Evolutionary conservation across 2,888 invertebrate species (phyloP).

Genomic region (Pinctada fucata): DNA sequence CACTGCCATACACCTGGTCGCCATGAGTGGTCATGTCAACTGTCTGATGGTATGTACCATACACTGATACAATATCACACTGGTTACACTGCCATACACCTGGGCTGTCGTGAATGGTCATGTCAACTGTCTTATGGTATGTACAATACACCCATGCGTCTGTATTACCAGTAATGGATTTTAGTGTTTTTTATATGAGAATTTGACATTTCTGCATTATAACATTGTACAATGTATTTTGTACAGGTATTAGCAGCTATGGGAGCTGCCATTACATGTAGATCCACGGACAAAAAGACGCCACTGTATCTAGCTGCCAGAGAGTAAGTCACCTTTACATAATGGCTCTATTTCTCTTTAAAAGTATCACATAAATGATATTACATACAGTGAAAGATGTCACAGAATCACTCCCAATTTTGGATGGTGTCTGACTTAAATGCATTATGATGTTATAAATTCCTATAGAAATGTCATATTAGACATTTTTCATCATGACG

Average conservation of each 20-base stretch:
- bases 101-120: conserved; percentile 32
- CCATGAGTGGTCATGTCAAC: conserved; percentile 72
- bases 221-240: no score
- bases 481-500: no score
- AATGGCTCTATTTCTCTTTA: background rate
- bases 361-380: background rate
- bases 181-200: no score
- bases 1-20: conserved; percentile 72
- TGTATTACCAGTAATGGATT: no score
- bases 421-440: no score
- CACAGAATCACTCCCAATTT: no score
- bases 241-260: conserved; percentile 68
- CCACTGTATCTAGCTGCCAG: conserved; percentile 71
- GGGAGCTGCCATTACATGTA: conserved; percentile 66
- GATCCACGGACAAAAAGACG: conserved; percentile 67
- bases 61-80: background rate
- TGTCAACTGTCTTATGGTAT: background rate
- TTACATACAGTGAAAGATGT: background rate
- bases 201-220: no score
- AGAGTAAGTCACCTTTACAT: conserved; percentile 58
- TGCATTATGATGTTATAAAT: no score
- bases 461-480: no score
- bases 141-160: no score
- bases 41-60: conserved; percentile 67
- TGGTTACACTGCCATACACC: conserved; percentile 61